Conservation (phyloP, 1,140 invertebrate species). For the Anoplophora glabripennis region DNA sequence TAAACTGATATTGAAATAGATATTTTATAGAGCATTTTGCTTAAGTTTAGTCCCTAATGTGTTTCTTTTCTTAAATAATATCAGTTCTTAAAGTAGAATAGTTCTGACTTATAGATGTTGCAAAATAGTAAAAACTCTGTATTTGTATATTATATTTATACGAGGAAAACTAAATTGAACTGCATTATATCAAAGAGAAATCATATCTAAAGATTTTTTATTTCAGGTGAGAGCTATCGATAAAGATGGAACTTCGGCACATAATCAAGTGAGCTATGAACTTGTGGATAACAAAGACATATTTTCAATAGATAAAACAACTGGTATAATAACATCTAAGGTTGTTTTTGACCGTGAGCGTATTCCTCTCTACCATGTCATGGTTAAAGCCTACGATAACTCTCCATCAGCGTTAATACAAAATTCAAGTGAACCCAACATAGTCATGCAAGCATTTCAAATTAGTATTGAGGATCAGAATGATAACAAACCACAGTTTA, state of each 20-base stretch:
- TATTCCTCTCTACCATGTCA: slow-evolving; percentile 76
- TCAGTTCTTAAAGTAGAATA: too few species aligned
- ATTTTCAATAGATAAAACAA: slow-evolving; percentile 74
- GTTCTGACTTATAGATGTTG: too few species aligned
- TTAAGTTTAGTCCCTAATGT: too few species aligned
- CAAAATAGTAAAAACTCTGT: too few species aligned
- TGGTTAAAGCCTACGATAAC: slow-evolving; percentile 81
- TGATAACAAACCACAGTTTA: slow-evolving; percentile 82
- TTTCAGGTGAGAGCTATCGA: slow-evolving; percentile 67
- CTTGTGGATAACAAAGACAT: slow-evolving; percentile 66
- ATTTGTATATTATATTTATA: too few species aligned
- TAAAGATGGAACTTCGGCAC: slow-evolving; percentile 75
- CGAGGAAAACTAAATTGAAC: neutral
- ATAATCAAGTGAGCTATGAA: slow-evolving; percentile 78
- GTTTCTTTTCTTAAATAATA: too few species aligned
- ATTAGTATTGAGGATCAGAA: slow-evolving; percentile 90
- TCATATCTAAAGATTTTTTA: neutral
- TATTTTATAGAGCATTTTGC: too few species aligned
- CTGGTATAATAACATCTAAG: slow-evolving; percentile 80
- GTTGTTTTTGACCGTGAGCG: slow-evolving; percentile 78
- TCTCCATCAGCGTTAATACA: slow-evolving; percentile 72
- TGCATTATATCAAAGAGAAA: neutral
- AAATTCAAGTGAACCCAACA: slow-evolving; percentile 65
- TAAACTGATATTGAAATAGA: too few species aligned
- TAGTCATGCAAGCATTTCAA: slow-evolving; percentile 71